A percentile compares a stretch with the other conserved stretches of the same genome.
Evolutionary conservation across 2,888 invertebrate genomes (phyloP).

Genomic region (Apodemia duryi): DNA sequence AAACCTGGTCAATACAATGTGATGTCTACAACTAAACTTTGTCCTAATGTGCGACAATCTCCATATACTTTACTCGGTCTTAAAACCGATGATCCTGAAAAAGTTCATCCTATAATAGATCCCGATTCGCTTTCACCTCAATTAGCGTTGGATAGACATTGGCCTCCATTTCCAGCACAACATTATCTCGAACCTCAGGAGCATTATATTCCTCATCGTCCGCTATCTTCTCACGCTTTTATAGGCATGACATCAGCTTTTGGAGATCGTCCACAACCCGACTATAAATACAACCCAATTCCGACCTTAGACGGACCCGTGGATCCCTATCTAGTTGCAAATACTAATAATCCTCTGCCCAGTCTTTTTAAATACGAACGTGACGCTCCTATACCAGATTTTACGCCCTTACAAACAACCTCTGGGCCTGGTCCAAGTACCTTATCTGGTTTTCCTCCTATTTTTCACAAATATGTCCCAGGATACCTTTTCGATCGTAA

Average conservation of each 20-base stretch:
- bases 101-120: conserved; percentile 53
- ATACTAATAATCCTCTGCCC: conserved; percentile 51
- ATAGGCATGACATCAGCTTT: conserved; percentile 68
- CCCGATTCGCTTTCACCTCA: conserved; percentile 63
- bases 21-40: conserved; percentile 55
- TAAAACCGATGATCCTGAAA: conserved; percentile 57
- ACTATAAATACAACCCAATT: conserved; percentile 64
- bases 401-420: conserved; percentile 52
- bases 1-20: conserved; percentile 66
- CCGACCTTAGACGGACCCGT: conserved; percentile 60
- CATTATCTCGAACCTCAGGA: conserved; percentile 63
- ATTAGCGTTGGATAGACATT: conserved; percentile 57
- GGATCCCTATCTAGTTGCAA: conserved; percentile 59
- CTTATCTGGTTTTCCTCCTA: conserved; percentile 66
- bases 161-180: conserved; percentile 71
- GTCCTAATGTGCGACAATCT: conserved; percentile 44
- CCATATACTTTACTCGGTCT: conserved; percentile 67
- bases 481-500: conserved; percentile 67
- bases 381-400: conserved; percentile 66
- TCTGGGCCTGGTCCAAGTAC: conserved; percentile 62
- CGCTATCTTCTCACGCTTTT: conserved; percentile 62
- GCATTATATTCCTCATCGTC: conserved; percentile 55
- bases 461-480: conserved; percentile 70
- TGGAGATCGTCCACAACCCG: conserved; percentile 59
- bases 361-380: conserved; percentile 66